phyloP scores from a whole-genome alignment of 2,888 invertebrate genomes.

The Ormyrus rosae region DNA sequence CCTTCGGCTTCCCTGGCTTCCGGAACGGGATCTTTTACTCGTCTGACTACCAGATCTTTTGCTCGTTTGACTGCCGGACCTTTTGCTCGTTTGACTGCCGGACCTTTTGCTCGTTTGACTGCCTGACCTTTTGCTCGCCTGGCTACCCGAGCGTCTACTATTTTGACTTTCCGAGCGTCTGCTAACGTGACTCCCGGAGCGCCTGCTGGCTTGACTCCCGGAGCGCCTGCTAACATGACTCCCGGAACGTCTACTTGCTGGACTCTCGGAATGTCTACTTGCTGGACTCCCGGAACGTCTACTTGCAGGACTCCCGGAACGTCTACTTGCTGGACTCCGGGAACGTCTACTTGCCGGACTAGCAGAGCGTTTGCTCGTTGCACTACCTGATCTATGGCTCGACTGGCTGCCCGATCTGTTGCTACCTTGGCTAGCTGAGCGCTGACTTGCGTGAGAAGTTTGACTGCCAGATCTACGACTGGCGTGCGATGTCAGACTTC shows the following conservation, averaged over 20 bases:
- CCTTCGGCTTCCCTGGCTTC: constrained; percentile 57
- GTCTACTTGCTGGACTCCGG: constrained; percentile 58
- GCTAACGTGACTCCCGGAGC: constrained; percentile 56
- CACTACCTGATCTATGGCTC: too few relatives aligned
- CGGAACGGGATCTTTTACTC: neutral
- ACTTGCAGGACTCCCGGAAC: constrained; percentile 41
- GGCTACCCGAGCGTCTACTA: constrained; percentile 67
- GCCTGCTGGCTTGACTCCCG: neutral
- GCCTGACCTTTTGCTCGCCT: constrained; percentile 65
- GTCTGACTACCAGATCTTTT: constrained; percentile 62
- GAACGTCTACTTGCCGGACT: constrained; percentile 61
- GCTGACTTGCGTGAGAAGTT: constrained; percentile 67
- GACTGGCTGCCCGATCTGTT: constrained; percentile 52
- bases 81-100: constrained; percentile 58
- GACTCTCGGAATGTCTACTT: constrained; percentile 55
- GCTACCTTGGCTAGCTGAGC: constrained; percentile 67
- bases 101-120: constrained; percentile 63
- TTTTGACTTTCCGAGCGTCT: constrained; percentile 62
- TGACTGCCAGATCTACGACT: constrained; percentile 72
- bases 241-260: constrained; percentile 42
- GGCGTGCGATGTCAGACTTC: constrained; percentile 60
- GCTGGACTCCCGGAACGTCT: constrained; percentile 70
- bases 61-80: constrained; percentile 69
- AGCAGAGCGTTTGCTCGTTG: constrained; percentile 67
- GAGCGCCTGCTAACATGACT: constrained; percentile 55